phyloP scores from a whole-genome alignment of 64 coral and sea anemone genomes.

The Pocillopora verrucosa region DNA sequence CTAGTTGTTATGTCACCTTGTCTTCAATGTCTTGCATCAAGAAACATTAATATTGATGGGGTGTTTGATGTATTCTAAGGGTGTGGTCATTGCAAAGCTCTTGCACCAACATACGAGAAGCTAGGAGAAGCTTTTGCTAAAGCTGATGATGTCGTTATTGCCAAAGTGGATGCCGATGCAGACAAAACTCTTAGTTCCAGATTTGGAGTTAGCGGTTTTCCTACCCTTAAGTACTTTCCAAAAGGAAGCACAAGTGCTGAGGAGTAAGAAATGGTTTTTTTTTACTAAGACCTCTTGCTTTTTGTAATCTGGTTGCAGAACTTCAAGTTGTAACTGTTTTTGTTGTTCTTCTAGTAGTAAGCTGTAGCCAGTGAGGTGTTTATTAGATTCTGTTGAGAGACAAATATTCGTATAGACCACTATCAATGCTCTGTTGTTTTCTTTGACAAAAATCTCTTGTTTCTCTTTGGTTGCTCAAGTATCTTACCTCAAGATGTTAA shows the following conservation, averaged over 20 bases:
- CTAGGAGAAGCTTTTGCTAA: constrained; percentile 75
- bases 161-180: constrained; percentile 82
- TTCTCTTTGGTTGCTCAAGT: too few species aligned
- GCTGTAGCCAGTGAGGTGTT: too few species aligned
- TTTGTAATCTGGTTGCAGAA: too few species aligned
- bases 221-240: constrained; percentile 83
- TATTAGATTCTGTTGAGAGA: too few species aligned
- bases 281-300: not conserved
- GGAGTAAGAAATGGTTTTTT: constrained; percentile 51
- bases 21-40: not conserved
- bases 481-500: too few species aligned
- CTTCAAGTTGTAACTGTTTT: too few species aligned
- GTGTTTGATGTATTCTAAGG: constrained; percentile 21
- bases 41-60: too few species aligned
- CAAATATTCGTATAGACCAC: too few species aligned
- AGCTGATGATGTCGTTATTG: constrained; percentile 75
- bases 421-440: too few species aligned
- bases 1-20: too few species aligned
- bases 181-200: constrained; percentile 64
- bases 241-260: constrained; percentile 90
- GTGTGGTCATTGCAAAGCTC: constrained; percentile 91
- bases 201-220: constrained; percentile 79
- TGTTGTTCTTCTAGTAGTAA: too few species aligned
- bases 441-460: too few species aligned
- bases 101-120: constrained; percentile 87